A percentile compares a stretch with the other conserved stretches of the same genome.
These are phyloP conservation scores for Hirundichthys speculiger DNA, from an alignment of 2,113 vertebrate genomes.

Conservation along the genomic window DNA sequence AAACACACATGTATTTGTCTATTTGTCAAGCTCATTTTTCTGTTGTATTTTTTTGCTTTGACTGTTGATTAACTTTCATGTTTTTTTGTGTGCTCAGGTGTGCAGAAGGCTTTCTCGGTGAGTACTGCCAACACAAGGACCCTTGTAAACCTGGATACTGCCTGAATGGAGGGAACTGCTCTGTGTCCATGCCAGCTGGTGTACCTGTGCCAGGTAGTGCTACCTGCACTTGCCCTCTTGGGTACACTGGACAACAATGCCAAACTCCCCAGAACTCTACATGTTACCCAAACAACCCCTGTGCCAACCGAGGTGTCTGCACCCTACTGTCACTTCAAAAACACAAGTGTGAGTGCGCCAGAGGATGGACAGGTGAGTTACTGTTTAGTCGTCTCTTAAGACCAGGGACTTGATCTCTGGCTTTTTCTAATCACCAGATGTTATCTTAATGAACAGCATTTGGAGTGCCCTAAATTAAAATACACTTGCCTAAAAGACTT, in stretches of 20 bases:
- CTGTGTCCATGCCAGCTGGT: constrained; percentile 72
- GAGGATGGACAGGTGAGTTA: constrained; percentile 88
- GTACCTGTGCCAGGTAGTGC: constrained; percentile 83
- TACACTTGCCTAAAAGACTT: no score
- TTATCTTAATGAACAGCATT: no score
- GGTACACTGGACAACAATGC: constrained; percentile 85
- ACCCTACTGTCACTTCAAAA: constrained; percentile 81
- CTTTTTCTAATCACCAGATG: not conserved
- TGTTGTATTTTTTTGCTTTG: constrained; percentile 14
- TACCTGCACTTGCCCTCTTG: constrained; percentile 85
- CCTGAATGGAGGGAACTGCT: constrained; percentile 89
- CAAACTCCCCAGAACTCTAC: constrained; percentile 86
- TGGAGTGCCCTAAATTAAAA: no score
- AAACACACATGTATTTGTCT: constrained; percentile 6
- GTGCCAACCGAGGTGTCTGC: constrained; percentile 86
- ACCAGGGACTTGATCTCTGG: not conserved
- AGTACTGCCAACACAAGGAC: constrained; percentile 91
- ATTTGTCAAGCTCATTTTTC: constrained; percentile 32
- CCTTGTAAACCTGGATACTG: constrained; percentile 88
- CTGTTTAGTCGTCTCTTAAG: not conserved
- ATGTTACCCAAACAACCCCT: constrained; percentile 88
- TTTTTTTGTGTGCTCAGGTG: constrained; percentile 81
- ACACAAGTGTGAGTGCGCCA: constrained; percentile 85
- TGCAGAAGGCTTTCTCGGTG: constrained; percentile 87
- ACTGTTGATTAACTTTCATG: constrained; percentile 11